Conservation (phyloP, 2,888 invertebrate species). For the Liodrosophila aerea region DNA sequence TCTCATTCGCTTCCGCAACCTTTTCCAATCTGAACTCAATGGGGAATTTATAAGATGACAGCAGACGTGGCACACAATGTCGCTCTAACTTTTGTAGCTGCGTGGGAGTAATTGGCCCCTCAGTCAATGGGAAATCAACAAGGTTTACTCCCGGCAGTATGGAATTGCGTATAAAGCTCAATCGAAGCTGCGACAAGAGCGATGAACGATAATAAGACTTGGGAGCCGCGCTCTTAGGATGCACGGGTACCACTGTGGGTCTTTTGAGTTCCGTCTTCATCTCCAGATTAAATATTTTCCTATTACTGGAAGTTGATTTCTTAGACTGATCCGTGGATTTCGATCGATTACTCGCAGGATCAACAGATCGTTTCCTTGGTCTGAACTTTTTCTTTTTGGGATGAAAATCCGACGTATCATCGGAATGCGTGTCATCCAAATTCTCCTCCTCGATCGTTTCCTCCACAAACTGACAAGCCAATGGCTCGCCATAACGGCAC, state of each 20-base stretch:
- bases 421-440: too few species aligned
- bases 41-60: conserved; percentile 78
- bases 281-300: not conserved
- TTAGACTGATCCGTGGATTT: not conserved
- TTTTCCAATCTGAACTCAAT: conserved; percentile 56
- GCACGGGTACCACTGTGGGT: not conserved
- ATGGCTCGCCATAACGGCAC: conserved; percentile 73
- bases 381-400: not conserved
- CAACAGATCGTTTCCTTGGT: too few species aligned
- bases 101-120: conserved; percentile 3
- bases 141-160: not conserved
- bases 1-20: conserved; percentile 28
- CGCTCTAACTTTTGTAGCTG: conserved; percentile 40
- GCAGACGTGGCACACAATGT: conserved; percentile 64
- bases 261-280: not conserved
- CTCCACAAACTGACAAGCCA: conserved; percentile 73
- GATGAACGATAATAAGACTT: conserved; percentile 40
- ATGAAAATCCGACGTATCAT: too few species aligned
- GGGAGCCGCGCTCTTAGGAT: not conserved
- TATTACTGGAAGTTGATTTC: too few species aligned
- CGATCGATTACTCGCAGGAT: too few species aligned
- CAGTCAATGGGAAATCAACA: conserved; percentile 28
- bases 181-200: not conserved
- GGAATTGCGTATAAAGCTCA: fast-evolving
- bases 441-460: conserved; percentile 33